Evolutionary conservation across 1,140 invertebrate genomes (phyloP).

Genomic region (Sipha flava): DNA sequence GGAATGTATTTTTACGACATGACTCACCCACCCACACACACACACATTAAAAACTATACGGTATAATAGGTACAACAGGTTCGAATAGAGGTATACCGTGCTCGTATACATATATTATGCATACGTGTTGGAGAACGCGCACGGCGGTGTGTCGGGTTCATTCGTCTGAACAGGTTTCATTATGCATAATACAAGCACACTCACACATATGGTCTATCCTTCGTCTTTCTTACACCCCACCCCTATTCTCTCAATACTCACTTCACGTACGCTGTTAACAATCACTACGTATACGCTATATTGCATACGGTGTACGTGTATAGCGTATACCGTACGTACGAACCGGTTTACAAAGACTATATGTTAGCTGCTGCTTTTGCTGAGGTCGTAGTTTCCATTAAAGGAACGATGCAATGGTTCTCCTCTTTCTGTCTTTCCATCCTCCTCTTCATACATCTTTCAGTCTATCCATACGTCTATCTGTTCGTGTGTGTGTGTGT

Average conservation of each 20-base stretch:
- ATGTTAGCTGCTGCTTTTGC: neutral
- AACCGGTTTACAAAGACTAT: neutral
- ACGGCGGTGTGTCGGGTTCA: neutral
- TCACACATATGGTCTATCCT: neutral
- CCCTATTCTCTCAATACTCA: neutral
- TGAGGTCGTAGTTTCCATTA: neutral
- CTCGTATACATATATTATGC: neutral
- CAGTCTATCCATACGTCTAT: neutral
- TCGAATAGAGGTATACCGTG: neutral
- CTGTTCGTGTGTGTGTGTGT: neutral
- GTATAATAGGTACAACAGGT: neutral
- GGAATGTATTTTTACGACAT: too few species aligned
- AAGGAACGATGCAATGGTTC: neutral
- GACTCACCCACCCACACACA: neutral
- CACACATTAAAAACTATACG: neutral
- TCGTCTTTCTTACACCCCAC: neutral
- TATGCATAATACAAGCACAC: neutral
- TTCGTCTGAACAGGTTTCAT: slow-evolving; percentile 3
- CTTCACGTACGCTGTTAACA: neutral
- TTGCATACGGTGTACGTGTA: too few species aligned
- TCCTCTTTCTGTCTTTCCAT: too few species aligned
- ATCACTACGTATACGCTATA: neutral
- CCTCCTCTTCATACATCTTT: too few species aligned
- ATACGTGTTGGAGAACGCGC: neutral
- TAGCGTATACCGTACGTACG: neutral